Evolutionary conservation across 2,113 vertebrate species (phyloP).

Genomic region (Gopherus flavomarginatus): DNA sequence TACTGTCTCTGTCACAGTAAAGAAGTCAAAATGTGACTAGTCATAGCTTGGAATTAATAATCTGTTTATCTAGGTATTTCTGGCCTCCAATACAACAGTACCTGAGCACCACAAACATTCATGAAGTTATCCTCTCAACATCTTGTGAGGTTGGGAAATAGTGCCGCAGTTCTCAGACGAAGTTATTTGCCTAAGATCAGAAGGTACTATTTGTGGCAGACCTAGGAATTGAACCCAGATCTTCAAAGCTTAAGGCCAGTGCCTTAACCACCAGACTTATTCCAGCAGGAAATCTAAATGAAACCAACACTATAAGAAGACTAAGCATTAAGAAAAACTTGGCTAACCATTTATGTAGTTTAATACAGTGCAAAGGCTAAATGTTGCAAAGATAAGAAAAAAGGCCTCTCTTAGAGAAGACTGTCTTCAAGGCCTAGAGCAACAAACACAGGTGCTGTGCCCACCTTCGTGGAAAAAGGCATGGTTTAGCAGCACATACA

Average conservation of each 20-base stretch:
- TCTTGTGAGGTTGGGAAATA: background rate
- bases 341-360: background rate
- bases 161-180: background rate
- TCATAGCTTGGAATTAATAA: background rate
- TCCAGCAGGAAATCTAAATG: background rate
- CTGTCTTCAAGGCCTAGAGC: background rate
- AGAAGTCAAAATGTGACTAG: background rate
- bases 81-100: background rate
- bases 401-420: background rate
- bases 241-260: too few relatives aligned
- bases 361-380: background rate
- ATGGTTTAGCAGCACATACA: background rate
- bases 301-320: background rate
- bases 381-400: background rate
- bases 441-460: background rate
- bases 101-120: background rate
- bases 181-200: background rate
- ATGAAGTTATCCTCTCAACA: background rate
- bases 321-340: background rate
- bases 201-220: background rate
- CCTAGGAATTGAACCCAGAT: background rate
- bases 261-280: background rate
- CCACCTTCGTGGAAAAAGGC: background rate
- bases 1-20: background rate
- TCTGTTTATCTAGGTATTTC: background rate